Base-by-base conservation (phyloP, 2,888 invertebrate genomes). In the Agrotis clavis region DNA sequence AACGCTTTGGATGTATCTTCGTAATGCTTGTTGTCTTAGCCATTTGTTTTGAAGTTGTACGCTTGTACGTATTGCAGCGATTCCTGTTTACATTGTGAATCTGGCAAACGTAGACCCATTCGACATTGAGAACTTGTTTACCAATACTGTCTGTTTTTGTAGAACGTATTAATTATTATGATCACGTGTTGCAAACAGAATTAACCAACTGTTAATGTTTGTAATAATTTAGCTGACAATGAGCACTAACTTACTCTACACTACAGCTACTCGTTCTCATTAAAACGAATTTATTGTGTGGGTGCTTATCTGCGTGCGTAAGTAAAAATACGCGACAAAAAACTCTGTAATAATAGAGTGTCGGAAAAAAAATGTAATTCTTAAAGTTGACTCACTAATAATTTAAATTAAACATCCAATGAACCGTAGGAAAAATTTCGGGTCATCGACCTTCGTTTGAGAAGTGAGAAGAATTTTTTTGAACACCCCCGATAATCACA, bases 401-500 rank as follows among this genome's bases (percentile, higher is more conserved):
- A 88, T 89, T 91, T 90, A 92, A 91, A 91, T 90, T 88, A 89
- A 89, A 89, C 79, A 87, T 86, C 86, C 87, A 87, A 64, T 92
- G 91, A 91, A 92, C 92, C 91, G 90, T 88, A 87, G 81, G 82
- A 92, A 89, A 92, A 93, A 93, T 92, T 88, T 88, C 87, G 87
- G 95, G 92, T 94, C 93, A 89, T 88, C 87, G 94, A 87, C 91
- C 94, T 75, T 64, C 81, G 81, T 79, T 66, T 76, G 74, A 81
- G 80, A 82, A 87, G 86, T 41, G 74, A 48, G 41, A 74, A 54
- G 66, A 74, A 84, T 89, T 87, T 88, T 90, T 91, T 90, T 86
- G 84, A 89, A 90, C 91, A 92, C 89, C 92, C 86, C 91, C 87
- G 88, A 91, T 93, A 90, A 93, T 92, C 89, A 92, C 89, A 93